A percentile compares a stretch with the other conserved stretches of the same genome.
Evolutionary conservation across 2,888 invertebrate genomes (phyloP).

Genomic region (Galeruca laticollis): DNA sequence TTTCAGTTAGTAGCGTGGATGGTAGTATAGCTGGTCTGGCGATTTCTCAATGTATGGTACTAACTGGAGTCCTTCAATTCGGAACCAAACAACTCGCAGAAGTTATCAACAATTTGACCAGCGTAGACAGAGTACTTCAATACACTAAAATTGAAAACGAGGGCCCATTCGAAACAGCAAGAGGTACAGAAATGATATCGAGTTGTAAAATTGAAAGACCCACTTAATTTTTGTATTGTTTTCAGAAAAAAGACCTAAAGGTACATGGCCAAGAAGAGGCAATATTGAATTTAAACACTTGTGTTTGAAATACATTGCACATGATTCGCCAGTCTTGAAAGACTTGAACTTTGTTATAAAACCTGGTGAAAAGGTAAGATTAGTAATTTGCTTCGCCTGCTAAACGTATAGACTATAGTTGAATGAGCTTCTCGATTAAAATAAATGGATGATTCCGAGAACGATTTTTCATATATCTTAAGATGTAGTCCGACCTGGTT

Average conservation of each 20-base stretch:
- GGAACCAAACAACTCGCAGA: slow-evolving; percentile 86
- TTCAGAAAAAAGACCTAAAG: slow-evolving; percentile 66
- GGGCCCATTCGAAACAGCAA: slow-evolving; percentile 71
- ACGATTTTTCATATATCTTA: too few relatives aligned
- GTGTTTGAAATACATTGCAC: slow-evolving; percentile 74
- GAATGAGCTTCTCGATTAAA: too few relatives aligned
- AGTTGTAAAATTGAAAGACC: neutral
- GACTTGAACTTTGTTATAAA: slow-evolving; percentile 73
- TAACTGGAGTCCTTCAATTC: slow-evolving; percentile 80
- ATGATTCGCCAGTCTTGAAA: slow-evolving; percentile 77
- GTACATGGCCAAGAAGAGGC: slow-evolving; percentile 72
- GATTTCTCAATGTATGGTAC: slow-evolving; percentile 47
- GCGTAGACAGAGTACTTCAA: slow-evolving; percentile 81
- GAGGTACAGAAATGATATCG: slow-evolving; percentile 63
- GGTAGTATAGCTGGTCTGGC: slow-evolving; percentile 58
- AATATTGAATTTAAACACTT: slow-evolving; percentile 72
- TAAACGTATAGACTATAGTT: too few relatives aligned
- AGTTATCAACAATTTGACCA: slow-evolving; percentile 79
- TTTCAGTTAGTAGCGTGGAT: slow-evolving; percentile 43
- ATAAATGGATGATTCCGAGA: too few relatives aligned
- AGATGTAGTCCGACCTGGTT: too few relatives aligned
- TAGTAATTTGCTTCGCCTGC: too few relatives aligned
- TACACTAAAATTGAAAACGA: slow-evolving; percentile 82
- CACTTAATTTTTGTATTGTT: neutral
- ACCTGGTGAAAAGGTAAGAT: slow-evolving; percentile 74